A percentile compares a stretch with the other conserved stretches of the same genome.
Evolutionary conservation across 2,888 invertebrate species (phyloP).

Genomic region (Nephrotoma appendiculata): DNA sequence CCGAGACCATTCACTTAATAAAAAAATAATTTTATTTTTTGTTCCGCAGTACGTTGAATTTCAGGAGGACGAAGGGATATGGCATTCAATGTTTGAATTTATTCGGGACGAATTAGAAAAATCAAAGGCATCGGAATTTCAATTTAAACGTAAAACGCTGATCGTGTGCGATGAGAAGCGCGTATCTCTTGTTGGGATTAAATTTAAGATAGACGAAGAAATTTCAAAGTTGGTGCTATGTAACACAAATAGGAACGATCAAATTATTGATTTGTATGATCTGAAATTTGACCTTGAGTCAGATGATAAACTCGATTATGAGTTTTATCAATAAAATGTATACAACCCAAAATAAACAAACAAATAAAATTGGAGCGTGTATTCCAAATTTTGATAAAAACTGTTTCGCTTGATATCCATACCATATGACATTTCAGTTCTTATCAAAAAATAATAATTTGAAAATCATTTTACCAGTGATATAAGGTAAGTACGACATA

Average conservation of each 20-base stretch:
- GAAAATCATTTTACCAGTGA: too few relatives aligned
- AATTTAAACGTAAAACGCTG: neutral
- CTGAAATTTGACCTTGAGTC: neutral
- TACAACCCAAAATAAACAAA: too few relatives aligned
- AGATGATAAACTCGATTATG: neutral
- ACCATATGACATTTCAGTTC: too few relatives aligned
- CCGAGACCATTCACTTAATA: neutral
- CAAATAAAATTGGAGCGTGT: too few relatives aligned
- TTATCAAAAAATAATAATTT: too few relatives aligned
- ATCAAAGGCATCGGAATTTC: neutral
- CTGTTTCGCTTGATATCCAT: too few relatives aligned
- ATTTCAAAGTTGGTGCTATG: neutral
- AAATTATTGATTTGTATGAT: neutral
- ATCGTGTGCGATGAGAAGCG: neutral
- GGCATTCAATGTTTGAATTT: neutral
- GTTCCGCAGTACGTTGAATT: neutral
- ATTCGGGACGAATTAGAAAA: neutral
- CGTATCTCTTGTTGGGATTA: neutral
- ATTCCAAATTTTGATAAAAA: too few relatives aligned
- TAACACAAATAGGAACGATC: neutral
- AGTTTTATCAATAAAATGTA: neutral
- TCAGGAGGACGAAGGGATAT: neutral
- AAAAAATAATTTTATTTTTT: neutral
- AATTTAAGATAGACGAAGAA: neutral
- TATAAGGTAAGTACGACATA: too few relatives aligned